Conservation (phyloP, 2,797 vertebrate species). For the Podarcis siculus region DNA sequence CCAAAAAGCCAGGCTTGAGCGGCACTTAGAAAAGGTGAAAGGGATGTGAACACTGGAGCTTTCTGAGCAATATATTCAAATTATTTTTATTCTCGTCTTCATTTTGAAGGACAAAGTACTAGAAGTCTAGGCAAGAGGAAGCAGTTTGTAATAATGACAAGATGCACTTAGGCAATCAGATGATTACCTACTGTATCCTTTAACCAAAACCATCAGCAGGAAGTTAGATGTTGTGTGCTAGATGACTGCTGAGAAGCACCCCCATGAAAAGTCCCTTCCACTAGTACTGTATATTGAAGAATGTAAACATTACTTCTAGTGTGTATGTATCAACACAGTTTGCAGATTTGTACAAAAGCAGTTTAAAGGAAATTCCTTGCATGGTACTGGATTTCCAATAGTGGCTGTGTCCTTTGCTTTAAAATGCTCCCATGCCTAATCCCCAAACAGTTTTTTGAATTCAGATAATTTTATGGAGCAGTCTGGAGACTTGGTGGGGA, state of each 20-base stretch:
- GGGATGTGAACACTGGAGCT: not conserved
- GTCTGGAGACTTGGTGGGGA: not conserved
- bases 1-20: not conserved
- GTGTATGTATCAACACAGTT: not conserved
- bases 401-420: not conserved
- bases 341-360: not conserved
- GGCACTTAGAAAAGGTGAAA: constrained; percentile 13
- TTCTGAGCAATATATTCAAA: constrained; percentile 14
- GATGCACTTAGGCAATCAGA: constrained; percentile 36
- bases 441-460: not conserved
- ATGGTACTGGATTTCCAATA: not conserved
- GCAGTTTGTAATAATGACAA: constrained; percentile 35
- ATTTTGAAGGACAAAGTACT: constrained; percentile 33
- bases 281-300: not conserved
- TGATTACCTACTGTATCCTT: constrained; percentile 28
- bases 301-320: not conserved
- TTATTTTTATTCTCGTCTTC: constrained; percentile 5
- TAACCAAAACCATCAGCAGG: constrained; percentile 16
- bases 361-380: not conserved
- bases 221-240: constrained; percentile 19
- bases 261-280: not conserved
- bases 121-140: constrained; percentile 27
- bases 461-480: not conserved
- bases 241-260: constrained; percentile 13
- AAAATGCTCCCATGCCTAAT: not conserved